Evolutionary conservation across 92 coral and sea anemone species (phyloP), one percentile per base, ranked within the genome.

Genomic region (Zoanthus sansibaricus): DNA sequence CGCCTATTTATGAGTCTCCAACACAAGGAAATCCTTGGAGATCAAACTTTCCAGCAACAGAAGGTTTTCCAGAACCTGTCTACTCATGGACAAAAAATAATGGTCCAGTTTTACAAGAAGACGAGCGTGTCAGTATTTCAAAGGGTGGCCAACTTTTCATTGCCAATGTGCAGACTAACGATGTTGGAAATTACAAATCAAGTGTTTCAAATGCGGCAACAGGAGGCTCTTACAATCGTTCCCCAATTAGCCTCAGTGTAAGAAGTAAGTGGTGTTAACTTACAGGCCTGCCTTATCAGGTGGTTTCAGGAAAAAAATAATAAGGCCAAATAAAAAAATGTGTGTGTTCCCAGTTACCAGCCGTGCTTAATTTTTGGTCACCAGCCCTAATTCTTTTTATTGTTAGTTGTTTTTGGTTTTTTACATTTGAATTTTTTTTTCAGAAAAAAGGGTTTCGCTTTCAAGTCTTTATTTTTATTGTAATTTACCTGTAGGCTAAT

Each of bases 71-170:
- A 16, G 87, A 87, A 30, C 96, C 99, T 16, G 74, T 54, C 3
- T 89, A 88, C 77, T 89, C 77, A 9, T 97, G 97, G 97, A 89
- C 48, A 77, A 92, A 89, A 67, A 47, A 30, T 73, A 91, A 89
- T 82, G 93, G 90, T 25, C 32, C 1, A 12, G 42, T 69, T 18
- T 46, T 97, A 25, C 15, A 16, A 17, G 99, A 97, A 91, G 42
- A 75, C 20, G 64, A 82, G 0, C 90, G 97, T 61, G 86, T 95
- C 52, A 93, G 98, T 82, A 83, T 97, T 49, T 95, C 99, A 6
- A 86, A 86, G 46, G 86, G 80, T 32, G 99, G 99, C 2, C 94
- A 97, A 72, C 88, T 97, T 16, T 97, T 95, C 79, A 90, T 97
- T 87, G 98, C 94, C n/a, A 79, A 89, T 52, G 83, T 93, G 18